Conservation (phyloP, 2,888 invertebrate genomes). For the Clivina fossor region DNA sequence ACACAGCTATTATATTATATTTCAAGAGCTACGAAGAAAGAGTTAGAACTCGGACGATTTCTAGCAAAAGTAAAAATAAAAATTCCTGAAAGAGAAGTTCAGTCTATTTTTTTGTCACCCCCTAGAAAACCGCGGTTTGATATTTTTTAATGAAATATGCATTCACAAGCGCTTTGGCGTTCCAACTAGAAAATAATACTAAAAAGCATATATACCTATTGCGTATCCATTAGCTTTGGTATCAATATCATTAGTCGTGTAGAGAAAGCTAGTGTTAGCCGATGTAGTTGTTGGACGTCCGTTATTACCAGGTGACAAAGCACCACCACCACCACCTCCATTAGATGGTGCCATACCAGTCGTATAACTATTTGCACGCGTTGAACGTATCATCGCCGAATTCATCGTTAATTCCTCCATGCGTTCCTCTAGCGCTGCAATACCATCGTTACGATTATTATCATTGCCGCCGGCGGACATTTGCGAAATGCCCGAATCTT, state of each 20-base stretch:
- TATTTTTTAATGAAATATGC: slow-evolving; percentile 3
- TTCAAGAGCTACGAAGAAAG: no score
- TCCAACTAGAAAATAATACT: no score
- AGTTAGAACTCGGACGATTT: no score
- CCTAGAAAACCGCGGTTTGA: no score
- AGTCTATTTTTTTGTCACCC: no score
- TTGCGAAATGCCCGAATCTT: slow-evolving; percentile 88
- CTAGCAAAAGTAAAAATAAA: no score
- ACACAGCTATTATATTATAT: no score
- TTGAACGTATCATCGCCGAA: no score
- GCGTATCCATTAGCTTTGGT: slow-evolving; percentile 49
- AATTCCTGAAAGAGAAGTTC: no score
- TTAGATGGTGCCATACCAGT: slow-evolving; percentile 7
- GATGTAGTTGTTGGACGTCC: background rate
- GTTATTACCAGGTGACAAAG: background rate
- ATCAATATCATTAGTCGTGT: slow-evolving; percentile 48
- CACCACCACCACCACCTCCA: slow-evolving; percentile 4
- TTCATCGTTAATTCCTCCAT: slow-evolving; percentile 57
- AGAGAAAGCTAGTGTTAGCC: slow-evolving; percentile 43
- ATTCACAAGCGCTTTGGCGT: no score
- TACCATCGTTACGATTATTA: slow-evolving; percentile 47
- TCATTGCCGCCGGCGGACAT: slow-evolving; percentile 65
- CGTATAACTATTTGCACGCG: slow-evolving; percentile 32
- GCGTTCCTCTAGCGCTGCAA: slow-evolving; percentile 59
- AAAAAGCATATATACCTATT: slow-evolving; percentile 49